phyloP scores from a whole-genome alignment of 2,888 invertebrate species.

The Melanophora roralis region DNA sequence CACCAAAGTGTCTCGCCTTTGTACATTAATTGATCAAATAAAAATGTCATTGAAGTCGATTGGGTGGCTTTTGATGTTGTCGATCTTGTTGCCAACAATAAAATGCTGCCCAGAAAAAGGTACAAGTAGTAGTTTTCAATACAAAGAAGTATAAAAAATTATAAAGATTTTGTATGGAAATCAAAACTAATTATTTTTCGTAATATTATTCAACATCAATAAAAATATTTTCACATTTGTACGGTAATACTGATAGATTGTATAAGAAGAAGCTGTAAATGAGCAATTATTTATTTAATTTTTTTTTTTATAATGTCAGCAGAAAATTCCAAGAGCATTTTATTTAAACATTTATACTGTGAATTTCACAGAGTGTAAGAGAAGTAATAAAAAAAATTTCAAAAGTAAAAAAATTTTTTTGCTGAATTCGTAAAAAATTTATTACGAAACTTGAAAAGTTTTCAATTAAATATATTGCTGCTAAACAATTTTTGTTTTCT shows the following conservation, averaged over 20 bases:
- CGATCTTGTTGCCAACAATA: not conserved
- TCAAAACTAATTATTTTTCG: constrained; percentile 35
- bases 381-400: constrained; percentile 30
- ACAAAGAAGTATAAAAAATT: not conserved
- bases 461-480: not conserved
- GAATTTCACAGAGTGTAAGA: not conserved
- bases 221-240: not conserved
- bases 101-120: not conserved
- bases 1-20: not conserved
- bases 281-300: not conserved
- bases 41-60: constrained; percentile 59
- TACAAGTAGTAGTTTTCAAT: not conserved
- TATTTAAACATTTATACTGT: not conserved
- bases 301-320: not conserved
- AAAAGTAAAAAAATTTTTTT: constrained; percentile 4
- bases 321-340: not conserved
- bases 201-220: not conserved
- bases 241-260: not conserved
- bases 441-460: constrained; percentile 9
- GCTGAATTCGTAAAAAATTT: constrained; percentile 16
- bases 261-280: not conserved
- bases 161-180: constrained; percentile 20
- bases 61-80: constrained; percentile 37
- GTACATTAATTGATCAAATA: constrained; percentile 61
- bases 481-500: too few species aligned